Evolutionary conservation across 2,888 invertebrate genomes (phyloP).

Genomic region (Hirtodrosophila histrioides): DNA sequence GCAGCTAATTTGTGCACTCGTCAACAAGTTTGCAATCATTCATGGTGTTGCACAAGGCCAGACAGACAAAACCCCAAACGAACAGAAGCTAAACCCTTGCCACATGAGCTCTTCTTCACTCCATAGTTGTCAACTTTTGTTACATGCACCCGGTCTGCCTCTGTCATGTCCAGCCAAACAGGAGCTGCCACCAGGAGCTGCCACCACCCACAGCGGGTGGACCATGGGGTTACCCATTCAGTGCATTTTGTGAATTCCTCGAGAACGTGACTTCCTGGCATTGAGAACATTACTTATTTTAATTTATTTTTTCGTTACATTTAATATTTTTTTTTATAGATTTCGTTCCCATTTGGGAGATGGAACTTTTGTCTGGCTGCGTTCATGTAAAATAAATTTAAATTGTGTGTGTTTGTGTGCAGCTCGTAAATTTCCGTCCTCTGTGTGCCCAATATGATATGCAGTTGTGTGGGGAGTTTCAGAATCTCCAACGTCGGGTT

Average conservation of each 20-base stretch:
- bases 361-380: slow-evolving; percentile 22
- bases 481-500: slow-evolving; percentile 6
- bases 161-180: slow-evolving; percentile 51
- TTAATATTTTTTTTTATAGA: slow-evolving; percentile 46
- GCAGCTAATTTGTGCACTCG: slow-evolving; percentile 57
- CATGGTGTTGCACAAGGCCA: slow-evolving; percentile 44
- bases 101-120: slow-evolving; percentile 25
- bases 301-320: slow-evolving; percentile 32
- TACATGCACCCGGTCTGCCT: slow-evolving; percentile 33
- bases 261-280: slow-evolving; percentile 53
- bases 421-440: slow-evolving; percentile 48
- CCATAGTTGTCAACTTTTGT: slow-evolving; percentile 50
- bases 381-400: slow-evolving; percentile 37
- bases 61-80: slow-evolving; percentile 23
- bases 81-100: slow-evolving; percentile 7
- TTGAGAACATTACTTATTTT: slow-evolving; percentile 56
- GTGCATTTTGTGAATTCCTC: slow-evolving; percentile 16
- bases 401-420: slow-evolving; percentile 21
- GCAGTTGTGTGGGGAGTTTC: slow-evolving; percentile 20
- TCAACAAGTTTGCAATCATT: slow-evolving; percentile 67
- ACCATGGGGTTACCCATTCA: slow-evolving; percentile 5
- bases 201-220: slow-evolving; percentile 21
- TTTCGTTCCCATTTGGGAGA: slow-evolving; percentile 21
- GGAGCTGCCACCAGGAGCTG: not conserved
- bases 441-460: slow-evolving; percentile 22